Evolutionary conservation across 2,888 invertebrate species (phyloP), one percentile per base, ranked within the genome.

Genomic region (Campoplex nolae): DNA sequence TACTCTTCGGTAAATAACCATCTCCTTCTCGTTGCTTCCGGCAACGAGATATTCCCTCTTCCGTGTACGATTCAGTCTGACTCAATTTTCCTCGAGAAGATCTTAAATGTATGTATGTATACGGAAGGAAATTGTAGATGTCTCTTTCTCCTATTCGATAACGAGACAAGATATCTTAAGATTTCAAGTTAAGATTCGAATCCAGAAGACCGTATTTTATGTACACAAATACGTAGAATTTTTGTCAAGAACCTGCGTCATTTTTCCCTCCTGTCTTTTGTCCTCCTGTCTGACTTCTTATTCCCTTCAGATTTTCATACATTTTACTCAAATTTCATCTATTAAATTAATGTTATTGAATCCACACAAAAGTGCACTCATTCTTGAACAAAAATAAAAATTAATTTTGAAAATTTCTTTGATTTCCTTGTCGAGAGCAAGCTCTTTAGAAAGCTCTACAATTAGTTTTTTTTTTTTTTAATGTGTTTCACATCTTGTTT

Each of bases 91-190:
- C 70, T 73, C 54, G 35, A 54, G 28, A n/a, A 28, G 42, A 45
- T 42, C 32, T 23, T 23, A 80, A 58, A 51, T 62, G 16, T 38
- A 35, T 70, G 54, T 65, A 38, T 18, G 65, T 81, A 65, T 51
- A 51, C 75, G 9, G 23, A 38, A 70, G 70, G 35, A 76, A 80
- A 84, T 45, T 23, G 23, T 70, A 23, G 51, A 84, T 75, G 48
- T 58, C n/a, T 51, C 54, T 56, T 38, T 48, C 54, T n/a, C 28
- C 38, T 51, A 65, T 80, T 76, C 70, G 71, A 84, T 84, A 84
- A 84, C 84, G 84, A 84, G 76, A 71, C 62, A 48, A 84, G 71
- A 80, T 71, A 80, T 51, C 71, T 67, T 35, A 68, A 84, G 42
- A 78, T 84, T 79, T 54, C 73, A 51, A 84, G 48, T 38, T 79